Conservation (phyloP, 2,888 invertebrate species). For the Noctuana brunneofusca region DNA sequence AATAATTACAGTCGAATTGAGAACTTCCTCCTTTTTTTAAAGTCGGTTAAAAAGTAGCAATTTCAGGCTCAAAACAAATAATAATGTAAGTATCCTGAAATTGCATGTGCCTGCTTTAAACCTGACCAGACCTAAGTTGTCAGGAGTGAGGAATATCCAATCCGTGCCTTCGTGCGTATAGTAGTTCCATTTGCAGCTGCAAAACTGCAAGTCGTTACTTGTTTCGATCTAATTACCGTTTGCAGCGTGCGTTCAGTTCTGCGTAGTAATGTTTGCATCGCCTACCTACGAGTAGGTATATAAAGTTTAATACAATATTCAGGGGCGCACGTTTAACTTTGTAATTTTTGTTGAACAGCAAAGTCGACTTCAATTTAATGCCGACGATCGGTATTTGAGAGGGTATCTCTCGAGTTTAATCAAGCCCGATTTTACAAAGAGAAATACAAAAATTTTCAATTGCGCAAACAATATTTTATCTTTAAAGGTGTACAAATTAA, state of each 20-base stretch:
- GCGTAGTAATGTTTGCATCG: not conserved
- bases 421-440: no score
- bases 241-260: constrained; percentile 6
- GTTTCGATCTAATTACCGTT: constrained; percentile 48
- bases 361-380: not conserved
- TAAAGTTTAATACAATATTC: no score
- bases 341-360: not conserved
- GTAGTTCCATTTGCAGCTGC: not conserved
- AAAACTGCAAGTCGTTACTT: constrained; percentile 30
- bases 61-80: no score
- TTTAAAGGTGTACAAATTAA: no score
- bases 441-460: no score
- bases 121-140: not conserved
- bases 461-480: no score
- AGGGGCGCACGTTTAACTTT: not conserved
- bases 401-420: no score
- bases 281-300: not conserved
- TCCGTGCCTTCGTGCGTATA: not conserved
- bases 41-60: no score
- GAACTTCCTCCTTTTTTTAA: no score
- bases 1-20: no score
- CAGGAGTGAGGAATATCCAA: not conserved
- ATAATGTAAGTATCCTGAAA: not conserved
- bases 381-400: no score
- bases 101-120: not conserved